Evolutionary conservation across 2,113 vertebrate genomes (phyloP).

Genomic region (Chloebia gouldiae): DNA sequence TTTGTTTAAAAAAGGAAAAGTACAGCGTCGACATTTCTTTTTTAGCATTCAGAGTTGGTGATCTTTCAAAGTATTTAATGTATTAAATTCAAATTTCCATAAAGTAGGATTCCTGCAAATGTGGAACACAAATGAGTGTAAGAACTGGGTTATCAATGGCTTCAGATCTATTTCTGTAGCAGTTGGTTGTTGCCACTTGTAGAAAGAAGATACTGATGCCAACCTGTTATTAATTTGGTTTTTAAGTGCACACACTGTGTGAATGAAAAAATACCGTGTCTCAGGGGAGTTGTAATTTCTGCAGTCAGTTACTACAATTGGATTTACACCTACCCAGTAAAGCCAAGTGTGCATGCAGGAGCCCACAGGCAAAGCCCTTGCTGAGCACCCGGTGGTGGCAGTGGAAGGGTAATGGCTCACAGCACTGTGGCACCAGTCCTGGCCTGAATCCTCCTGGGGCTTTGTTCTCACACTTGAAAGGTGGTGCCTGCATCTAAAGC

Average conservation of each 20-base stretch:
- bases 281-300: neutral
- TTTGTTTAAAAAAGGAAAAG: conserved; percentile 76
- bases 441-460: neutral
- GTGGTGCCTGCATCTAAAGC: neutral
- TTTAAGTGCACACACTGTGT: neutral
- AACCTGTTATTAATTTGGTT: neutral
- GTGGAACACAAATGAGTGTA: accelerated
- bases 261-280: neutral
- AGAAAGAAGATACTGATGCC: neutral
- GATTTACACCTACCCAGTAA: neutral
- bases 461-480: neutral
- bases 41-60: neutral
- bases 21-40: conserved; percentile 53
- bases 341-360: neutral
- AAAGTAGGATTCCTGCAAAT: neutral
- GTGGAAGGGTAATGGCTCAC: neutral
- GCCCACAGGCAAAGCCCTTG: neutral
- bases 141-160: neutral
- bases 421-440: neutral
- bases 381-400: neutral
- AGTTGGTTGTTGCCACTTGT: neutral
- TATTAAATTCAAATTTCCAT: neutral
- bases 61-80: neutral
- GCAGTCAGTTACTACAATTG: neutral
- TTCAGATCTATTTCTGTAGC: neutral